Percentiles rank a stretch among this genome's conserved stretches.
Evolutionary conservation across 2,888 invertebrate species (phyloP).

Genomic region (Neocrepidodera transversa): DNA sequence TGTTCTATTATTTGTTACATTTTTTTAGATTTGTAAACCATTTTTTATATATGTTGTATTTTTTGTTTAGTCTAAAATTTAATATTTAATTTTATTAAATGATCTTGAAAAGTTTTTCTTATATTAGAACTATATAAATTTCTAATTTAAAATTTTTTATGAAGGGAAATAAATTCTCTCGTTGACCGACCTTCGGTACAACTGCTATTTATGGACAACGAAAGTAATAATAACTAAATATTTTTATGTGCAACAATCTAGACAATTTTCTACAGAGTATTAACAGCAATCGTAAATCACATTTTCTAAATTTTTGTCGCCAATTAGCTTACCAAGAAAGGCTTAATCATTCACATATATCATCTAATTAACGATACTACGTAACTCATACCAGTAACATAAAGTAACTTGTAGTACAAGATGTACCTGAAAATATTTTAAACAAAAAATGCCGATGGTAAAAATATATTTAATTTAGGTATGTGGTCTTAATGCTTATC

Average conservation of each 20-base stretch:
- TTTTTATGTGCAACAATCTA: constrained; percentile 6
- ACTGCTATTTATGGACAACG: constrained; percentile 11
- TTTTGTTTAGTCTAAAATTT: too few species aligned
- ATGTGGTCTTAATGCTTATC: background rate
- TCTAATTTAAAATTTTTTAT: background rate
- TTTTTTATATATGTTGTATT: too few species aligned
- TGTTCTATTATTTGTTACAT: too few species aligned
- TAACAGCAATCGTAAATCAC: constrained; percentile 1
- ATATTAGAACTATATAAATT: background rate
- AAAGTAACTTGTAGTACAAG: background rate
- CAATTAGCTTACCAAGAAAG: constrained; percentile 7
- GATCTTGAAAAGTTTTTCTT: too few species aligned
- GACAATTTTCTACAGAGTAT: constrained; percentile 6
- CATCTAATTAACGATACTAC: constrained; percentile 4
- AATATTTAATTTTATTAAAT: too few species aligned
- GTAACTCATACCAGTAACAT: constrained; percentile 5
- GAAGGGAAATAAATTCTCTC: constrained; percentile 1
- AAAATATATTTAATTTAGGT: background rate
- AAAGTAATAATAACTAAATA: constrained; percentile 5
- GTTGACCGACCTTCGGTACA: background rate
- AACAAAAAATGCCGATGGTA: background rate
- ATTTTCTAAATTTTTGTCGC: constrained; percentile 10
- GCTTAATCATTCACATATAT: constrained; percentile 7
- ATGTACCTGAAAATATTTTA: background rate
- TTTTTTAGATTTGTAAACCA: too few species aligned